These are phyloP conservation scores for Trichomalopsis sarcophagae DNA, from an alignment of 1,140 invertebrate genomes.

Conservation along the genomic window DNA sequence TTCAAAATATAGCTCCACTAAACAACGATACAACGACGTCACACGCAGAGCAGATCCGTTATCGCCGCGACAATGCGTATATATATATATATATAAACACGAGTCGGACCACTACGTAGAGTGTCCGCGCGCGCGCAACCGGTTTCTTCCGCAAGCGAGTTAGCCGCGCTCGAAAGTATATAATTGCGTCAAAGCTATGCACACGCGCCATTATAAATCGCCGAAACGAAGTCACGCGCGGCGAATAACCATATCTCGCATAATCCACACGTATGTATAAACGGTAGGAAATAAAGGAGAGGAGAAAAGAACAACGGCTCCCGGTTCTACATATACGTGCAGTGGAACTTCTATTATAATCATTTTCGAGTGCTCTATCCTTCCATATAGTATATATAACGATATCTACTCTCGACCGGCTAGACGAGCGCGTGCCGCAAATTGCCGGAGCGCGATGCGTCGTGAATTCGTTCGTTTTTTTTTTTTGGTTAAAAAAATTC, in stretches of 20 bases:
- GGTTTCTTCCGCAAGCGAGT: not conserved
- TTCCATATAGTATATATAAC: not conserved
- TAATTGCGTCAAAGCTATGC: not conserved
- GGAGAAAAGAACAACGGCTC: not conserved
- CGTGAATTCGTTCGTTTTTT: not conserved
- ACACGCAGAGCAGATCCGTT: not conserved
- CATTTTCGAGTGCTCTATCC: too few relatives aligned
- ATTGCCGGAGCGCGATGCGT: not conserved
- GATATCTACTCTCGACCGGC: not conserved
- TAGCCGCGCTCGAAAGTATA: not conserved
- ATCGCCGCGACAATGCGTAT: not conserved
- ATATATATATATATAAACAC: too few relatives aligned
- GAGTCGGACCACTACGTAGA: not conserved
- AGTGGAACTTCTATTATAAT: too few relatives aligned
- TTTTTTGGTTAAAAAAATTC: too few relatives aligned
- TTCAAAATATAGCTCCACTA: too few relatives aligned
- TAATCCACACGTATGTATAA: not conserved
- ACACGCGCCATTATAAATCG: not conserved
- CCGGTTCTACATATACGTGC: not conserved
- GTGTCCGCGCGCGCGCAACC: not conserved
- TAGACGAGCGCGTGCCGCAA: conserved; percentile 20
- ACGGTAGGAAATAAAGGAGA: not conserved
- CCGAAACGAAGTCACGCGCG: not conserved
- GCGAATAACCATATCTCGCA: not conserved
- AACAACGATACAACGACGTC: too few relatives aligned